A percentile compares a stretch with the other conserved stretches of the same genome.
phyloP scores from a whole-genome alignment of 2,797 vertebrate genomes.

The Acipenser oxyrinchus region DNA sequence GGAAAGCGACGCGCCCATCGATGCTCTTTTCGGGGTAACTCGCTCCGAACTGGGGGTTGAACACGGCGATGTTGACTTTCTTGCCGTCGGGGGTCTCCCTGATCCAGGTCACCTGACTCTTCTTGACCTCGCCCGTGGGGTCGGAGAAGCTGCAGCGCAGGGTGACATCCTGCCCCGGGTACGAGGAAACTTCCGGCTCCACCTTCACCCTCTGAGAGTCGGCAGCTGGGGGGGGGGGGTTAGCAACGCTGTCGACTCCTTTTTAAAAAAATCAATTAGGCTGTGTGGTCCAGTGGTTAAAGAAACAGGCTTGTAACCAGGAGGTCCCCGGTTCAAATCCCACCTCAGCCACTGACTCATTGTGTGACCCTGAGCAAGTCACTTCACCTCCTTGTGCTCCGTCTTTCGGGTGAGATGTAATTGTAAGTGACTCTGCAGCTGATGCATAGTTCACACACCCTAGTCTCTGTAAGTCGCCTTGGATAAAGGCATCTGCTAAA shows the following conservation, averaged over 20 bases:
- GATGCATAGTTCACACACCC: no score
- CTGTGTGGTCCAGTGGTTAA: not conserved
- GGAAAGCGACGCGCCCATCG: conserved; percentile 50
- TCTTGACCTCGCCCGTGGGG: conserved; percentile 34
- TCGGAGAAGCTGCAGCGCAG: conserved; percentile 64
- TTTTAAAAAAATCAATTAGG: conserved; percentile 45
- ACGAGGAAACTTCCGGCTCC: conserved; percentile 58
- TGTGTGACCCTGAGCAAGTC: no score
- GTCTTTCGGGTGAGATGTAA: no score
- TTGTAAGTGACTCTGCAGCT: no score
- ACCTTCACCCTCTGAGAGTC: conserved; percentile 63
- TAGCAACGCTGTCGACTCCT: not conserved
- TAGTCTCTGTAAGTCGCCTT: no score
- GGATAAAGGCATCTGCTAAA: no score
- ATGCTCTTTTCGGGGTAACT: conserved; percentile 50
- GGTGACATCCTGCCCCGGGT: conserved; percentile 57
- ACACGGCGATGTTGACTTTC: conserved; percentile 60
- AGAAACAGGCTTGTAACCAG: no score
- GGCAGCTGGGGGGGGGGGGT: conserved; percentile 34
- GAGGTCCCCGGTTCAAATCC: no score
- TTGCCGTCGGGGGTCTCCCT: conserved; percentile 38
- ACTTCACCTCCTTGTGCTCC: no score
- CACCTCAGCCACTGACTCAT: no score
- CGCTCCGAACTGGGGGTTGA: conserved; percentile 53
- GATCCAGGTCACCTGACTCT: conserved; percentile 79